Evolutionary conservation across 2,113 vertebrate genomes (phyloP).

Genomic region (Scatophagus argus): DNA sequence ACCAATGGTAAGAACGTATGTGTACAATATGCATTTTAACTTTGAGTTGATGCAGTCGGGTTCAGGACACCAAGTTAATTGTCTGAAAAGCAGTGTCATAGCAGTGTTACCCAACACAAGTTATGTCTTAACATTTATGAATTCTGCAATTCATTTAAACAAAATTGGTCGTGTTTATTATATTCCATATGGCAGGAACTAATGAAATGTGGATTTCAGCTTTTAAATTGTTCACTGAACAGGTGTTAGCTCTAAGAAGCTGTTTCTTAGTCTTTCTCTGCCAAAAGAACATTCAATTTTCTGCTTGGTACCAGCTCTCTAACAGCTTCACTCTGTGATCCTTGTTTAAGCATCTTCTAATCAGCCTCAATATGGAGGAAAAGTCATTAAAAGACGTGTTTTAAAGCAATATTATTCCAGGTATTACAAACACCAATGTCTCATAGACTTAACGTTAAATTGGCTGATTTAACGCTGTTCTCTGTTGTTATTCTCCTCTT

Average conservation of each 20-base stretch:
- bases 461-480: conserved; percentile 32
- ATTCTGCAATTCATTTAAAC: conserved; percentile 18
- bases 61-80: background rate
- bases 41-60: background rate
- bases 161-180: conserved; percentile 9
- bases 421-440: conserved; percentile 55
- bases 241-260: conserved; percentile 55
- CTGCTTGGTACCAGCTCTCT: conserved; percentile 29
- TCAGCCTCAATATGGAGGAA: conserved; percentile 47
- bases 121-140: conserved; percentile 8
- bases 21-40: too few species aligned
- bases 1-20: background rate
- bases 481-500: conserved; percentile 33
- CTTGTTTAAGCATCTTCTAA: conserved; percentile 54
- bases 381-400: conserved; percentile 55
- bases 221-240: conserved; percentile 56
- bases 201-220: conserved; percentile 51
- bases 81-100: background rate
- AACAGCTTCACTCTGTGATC: conserved; percentile 64
- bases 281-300: conserved; percentile 60
- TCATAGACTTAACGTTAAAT: conserved; percentile 30
- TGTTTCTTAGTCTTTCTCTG: conserved; percentile 14
- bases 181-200: conserved; percentile 49
- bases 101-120: background rate
- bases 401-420: conserved; percentile 58